Conservation (phyloP, 2,797 vertebrate genomes). For the Trachops cirrhosus region DNA sequence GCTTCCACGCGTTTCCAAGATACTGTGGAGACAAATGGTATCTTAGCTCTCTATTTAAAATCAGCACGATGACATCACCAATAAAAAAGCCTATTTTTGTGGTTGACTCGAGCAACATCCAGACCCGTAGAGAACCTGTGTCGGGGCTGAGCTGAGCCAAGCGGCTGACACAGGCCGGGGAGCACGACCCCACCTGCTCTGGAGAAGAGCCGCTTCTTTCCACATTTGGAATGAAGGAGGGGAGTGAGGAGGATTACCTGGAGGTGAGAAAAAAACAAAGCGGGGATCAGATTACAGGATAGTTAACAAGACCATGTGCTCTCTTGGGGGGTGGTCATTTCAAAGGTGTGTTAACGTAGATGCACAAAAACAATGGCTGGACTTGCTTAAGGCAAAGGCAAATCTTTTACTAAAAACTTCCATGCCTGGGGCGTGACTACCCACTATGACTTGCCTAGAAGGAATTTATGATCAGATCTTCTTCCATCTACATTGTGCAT, state of each 20-base stretch:
- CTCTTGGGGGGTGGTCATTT: neutral
- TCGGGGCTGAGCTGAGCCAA: neutral
- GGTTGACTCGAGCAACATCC: neutral
- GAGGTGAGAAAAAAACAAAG: neutral
- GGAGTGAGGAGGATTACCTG: neutral
- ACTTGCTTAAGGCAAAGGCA: neutral
- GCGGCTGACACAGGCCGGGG: neutral
- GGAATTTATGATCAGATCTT: neutral
- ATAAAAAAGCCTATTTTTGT: neutral
- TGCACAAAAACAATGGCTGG: neutral
- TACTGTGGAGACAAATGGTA: rapidly evolving
- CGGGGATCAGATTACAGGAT: neutral
- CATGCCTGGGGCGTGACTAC: too few relatives aligned
- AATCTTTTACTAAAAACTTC: neutral
- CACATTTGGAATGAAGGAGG: neutral
- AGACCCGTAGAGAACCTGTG: neutral
- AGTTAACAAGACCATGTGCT: too few relatives aligned
- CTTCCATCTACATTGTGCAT: neutral
- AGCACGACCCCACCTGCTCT: neutral
- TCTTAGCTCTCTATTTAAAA: neutral
- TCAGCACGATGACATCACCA: neutral
- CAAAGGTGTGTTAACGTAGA: neutral
- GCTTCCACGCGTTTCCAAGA: neutral
- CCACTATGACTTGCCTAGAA: neutral
- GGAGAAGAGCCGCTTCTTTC: neutral